Percentiles rank a stretch among this genome's conserved stretches.
Conservation (phyloP, 2,888 invertebrate species). For the Andrena praecox region DNA sequence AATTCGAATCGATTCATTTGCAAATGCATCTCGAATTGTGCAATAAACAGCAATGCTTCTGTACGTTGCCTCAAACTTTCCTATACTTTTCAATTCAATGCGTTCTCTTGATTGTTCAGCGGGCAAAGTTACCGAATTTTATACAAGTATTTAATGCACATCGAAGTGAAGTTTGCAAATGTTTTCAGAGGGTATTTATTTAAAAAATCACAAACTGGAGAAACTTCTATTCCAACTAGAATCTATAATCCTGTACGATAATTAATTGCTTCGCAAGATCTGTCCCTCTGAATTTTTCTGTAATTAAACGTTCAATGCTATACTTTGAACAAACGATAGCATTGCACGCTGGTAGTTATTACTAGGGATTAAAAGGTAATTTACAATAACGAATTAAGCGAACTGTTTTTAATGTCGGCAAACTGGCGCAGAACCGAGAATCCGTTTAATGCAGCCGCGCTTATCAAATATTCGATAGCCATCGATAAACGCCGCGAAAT, state of each 20-base stretch:
- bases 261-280: not conserved
- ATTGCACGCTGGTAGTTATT: not conserved
- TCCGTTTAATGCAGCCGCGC: constrained; percentile 11
- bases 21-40: too few relatives aligned
- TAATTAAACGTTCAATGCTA: constrained; percentile 6
- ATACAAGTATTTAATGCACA: not conserved
- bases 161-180: not conserved
- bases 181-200: not conserved
- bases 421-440: constrained; percentile 13
- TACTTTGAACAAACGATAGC: not conserved
- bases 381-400: constrained; percentile 11
- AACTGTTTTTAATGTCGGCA: constrained; percentile 40
- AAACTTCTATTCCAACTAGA: not conserved
- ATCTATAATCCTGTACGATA: not conserved
- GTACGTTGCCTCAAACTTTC: not conserved
- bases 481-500: constrained; percentile 21
- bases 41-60: too few relatives aligned
- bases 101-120: not conserved
- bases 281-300: not conserved
- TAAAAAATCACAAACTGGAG: not conserved
- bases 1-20: too few relatives aligned
- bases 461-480: constrained; percentile 41
- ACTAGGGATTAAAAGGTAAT: not conserved
- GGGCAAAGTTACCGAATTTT: not conserved
- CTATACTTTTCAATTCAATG: not conserved